These are phyloP conservation scores for Dipodomys stephensi DNA, from an alignment of 2,113 vertebrate genomes.

Conservation along the genomic window DNA sequence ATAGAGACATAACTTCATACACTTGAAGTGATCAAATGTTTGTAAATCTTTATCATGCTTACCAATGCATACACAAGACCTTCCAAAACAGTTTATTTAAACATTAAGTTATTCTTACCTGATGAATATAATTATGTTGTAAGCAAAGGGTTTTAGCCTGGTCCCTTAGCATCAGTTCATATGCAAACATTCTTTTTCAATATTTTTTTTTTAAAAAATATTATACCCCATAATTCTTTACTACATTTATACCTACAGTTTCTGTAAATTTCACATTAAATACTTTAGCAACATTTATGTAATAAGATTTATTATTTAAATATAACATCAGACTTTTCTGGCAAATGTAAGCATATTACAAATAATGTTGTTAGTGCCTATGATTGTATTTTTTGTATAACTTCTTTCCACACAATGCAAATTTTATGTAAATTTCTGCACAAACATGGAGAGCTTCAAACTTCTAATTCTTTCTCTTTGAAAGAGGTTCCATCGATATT, in stretches of 20 bases:
- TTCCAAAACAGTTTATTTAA: conserved; percentile 23
- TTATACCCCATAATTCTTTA: neutral
- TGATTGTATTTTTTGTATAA: conserved; percentile 33
- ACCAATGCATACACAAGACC: neutral
- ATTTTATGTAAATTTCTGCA: conserved; percentile 69
- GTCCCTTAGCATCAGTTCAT: conserved; percentile 39
- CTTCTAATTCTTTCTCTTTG: conserved; percentile 61
- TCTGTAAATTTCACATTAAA: neutral
- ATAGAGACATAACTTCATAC: neutral
- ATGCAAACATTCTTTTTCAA: conserved; percentile 54
- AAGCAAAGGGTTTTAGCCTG: conserved; percentile 66
- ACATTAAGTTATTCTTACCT: conserved; percentile 51
- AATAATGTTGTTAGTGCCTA: conserved; percentile 66
- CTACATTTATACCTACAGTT: neutral
- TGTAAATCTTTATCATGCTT: neutral
- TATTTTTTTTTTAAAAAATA: neutral
- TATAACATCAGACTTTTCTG: conserved; percentile 60
- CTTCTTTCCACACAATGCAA: conserved; percentile 48
- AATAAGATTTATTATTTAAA: conserved; percentile 62
- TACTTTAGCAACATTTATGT: neutral
- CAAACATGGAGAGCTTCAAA: conserved; percentile 23
- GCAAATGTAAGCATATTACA: conserved; percentile 35
- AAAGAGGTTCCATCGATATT: conserved; percentile 77
- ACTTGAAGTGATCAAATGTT: conserved; percentile 53
- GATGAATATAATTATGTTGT: conserved; percentile 43